phyloP scores from a whole-genome alignment of 2,113 vertebrate species.

The Plestiodon gilberti region DNA sequence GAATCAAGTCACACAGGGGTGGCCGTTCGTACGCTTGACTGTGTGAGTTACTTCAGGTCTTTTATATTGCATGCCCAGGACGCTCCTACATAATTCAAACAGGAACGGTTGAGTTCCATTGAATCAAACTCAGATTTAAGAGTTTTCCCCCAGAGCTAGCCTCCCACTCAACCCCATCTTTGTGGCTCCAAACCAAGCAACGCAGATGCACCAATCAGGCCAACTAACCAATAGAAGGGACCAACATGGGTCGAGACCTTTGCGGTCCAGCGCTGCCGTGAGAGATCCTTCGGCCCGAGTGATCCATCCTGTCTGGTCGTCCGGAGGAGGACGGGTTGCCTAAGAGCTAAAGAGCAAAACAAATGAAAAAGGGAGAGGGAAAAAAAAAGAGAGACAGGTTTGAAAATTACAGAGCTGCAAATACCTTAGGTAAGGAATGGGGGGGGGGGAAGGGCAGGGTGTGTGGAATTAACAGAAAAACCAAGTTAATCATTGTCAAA shows the following conservation, averaged over 20 bases:
- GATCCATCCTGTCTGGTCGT: slow-evolving; percentile 84
- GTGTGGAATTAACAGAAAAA: slow-evolving; percentile 1
- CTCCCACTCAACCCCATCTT: background rate
- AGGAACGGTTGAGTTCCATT: background rate
- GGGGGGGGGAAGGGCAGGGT: background rate
- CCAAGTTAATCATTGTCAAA: slow-evolving; percentile 56
- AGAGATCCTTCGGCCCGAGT: slow-evolving; percentile 79
- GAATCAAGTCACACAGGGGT: accelerated
- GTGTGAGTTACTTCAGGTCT: background rate
- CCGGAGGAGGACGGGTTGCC: slow-evolving; percentile 86
- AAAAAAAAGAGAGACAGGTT: slow-evolving; percentile 69
- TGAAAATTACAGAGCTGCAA: slow-evolving; percentile 23
- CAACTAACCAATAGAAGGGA: slow-evolving; percentile 94
- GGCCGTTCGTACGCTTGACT: background rate
- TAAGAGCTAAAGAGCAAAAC: slow-evolving; percentile 86
- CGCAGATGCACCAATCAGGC: slow-evolving; percentile 19
- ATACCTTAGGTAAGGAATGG: background rate
- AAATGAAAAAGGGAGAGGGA: background rate
- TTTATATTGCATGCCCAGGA: background rate
- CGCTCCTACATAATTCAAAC: background rate
- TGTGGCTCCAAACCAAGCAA: slow-evolving; percentile 25
- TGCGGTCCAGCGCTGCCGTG: slow-evolving; percentile 81
- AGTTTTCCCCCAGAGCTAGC: background rate
- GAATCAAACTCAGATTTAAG: background rate
- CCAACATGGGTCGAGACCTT: slow-evolving; percentile 81